Conservation (phyloP, 2,888 invertebrate genomes). For the Cremastobaeus sp. region DNA sequence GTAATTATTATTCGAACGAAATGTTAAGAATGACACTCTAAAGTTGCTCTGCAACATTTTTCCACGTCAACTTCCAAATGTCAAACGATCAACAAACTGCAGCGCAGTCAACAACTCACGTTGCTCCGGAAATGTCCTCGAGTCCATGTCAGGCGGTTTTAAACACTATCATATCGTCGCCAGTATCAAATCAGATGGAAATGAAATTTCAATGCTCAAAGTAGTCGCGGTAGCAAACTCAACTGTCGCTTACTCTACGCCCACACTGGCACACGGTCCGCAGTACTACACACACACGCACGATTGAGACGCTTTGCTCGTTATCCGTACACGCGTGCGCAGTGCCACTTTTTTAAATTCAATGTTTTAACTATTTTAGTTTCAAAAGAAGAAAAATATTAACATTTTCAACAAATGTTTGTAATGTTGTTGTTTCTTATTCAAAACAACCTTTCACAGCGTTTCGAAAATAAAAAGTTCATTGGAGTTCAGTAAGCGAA, state of each 20-base stretch:
- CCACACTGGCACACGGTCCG: constrained; percentile 8
- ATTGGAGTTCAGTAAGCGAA: no score
- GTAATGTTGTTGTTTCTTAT: no score
- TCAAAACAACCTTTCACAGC: no score
- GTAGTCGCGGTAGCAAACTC: constrained; percentile 9
- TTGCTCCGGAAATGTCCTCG: no score
- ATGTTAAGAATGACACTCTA: no score
- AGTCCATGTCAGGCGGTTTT: not conserved
- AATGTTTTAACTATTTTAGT: constrained; percentile 52
- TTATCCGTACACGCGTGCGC: constrained; percentile 40
- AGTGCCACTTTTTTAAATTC: constrained; percentile 38
- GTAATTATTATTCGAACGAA: no score
- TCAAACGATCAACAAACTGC: not conserved
- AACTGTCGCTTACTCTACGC: constrained; percentile 14
- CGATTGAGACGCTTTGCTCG: constrained; percentile 40
- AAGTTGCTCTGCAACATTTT: no score
- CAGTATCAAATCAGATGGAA: no score
- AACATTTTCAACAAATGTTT: no score
- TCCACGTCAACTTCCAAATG: no score
- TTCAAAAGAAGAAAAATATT: not conserved
- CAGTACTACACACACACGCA: no score
- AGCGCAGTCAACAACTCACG: constrained; percentile 1
- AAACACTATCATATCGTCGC: not conserved
- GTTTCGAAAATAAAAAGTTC: no score
- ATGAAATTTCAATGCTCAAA: not conserved